Evolutionary conservation across 2,888 invertebrate genomes (phyloP).

Genomic region (Andrena bicolor): DNA sequence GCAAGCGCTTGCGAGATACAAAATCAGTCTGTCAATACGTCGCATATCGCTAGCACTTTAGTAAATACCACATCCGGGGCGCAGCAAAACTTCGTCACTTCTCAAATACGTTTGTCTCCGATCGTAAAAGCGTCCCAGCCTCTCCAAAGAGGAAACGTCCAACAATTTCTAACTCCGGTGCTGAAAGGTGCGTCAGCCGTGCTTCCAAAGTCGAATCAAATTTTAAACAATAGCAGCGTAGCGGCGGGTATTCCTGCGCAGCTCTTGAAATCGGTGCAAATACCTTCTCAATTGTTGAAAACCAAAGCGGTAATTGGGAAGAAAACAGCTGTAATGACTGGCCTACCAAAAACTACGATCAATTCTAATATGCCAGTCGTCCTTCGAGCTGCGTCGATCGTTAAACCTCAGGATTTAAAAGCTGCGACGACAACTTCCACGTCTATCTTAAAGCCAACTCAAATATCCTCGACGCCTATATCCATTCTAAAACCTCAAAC

Average conservation of each 20-base stretch:
- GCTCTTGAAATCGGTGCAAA: constrained; percentile 76
- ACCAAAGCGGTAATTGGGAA: constrained; percentile 53
- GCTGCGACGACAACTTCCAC: constrained; percentile 59
- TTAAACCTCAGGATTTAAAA: constrained; percentile 76
- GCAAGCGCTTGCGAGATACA: constrained; percentile 70
- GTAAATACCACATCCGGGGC: constrained; percentile 57
- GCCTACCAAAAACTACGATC: constrained; percentile 43
- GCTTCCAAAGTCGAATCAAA: constrained; percentile 59
- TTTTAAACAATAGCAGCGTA: constrained; percentile 54
- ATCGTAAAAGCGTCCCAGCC: constrained; percentile 72
- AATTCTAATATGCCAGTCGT: constrained; percentile 72
- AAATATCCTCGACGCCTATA: constrained; percentile 73
- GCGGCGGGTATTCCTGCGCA: constrained; percentile 58
- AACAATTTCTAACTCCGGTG: constrained; percentile 76
- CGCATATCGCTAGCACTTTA: constrained; percentile 59
- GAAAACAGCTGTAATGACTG: constrained; percentile 41
- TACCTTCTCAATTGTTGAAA: constrained; percentile 77
- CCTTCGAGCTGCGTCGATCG: constrained; percentile 73
- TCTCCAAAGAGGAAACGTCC: constrained; percentile 70
- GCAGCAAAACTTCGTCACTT: constrained; percentile 70
- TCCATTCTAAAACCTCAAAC: constrained; percentile 81
- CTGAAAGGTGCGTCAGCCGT: constrained; percentile 66
- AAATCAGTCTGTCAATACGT: constrained; percentile 60
- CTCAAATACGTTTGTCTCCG: constrained; percentile 73
- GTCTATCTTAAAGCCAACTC: constrained; percentile 71